A percentile compares a stretch with the other conserved stretches of the same genome.
Evolutionary conservation across 1,140 invertebrate genomes (phyloP).

Genomic region (Microplitis mediator): DNA sequence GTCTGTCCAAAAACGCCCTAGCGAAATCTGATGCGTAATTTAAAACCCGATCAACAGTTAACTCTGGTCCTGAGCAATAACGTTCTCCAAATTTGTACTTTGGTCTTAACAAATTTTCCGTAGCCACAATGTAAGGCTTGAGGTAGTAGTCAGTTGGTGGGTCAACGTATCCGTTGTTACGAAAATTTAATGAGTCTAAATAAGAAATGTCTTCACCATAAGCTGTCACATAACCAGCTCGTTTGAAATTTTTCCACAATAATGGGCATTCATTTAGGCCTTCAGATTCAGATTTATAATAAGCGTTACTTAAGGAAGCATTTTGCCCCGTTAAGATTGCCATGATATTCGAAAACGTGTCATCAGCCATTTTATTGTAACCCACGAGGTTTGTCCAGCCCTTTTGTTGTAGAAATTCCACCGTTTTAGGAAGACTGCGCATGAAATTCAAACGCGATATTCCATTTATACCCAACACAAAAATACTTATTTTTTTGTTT

Average conservation of each 20-base stretch:
- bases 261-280: slow-evolving; percentile 72
- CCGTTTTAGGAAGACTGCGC: slow-evolving; percentile 77
- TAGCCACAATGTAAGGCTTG: slow-evolving; percentile 74
- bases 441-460: slow-evolving; percentile 79
- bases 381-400: slow-evolving; percentile 66
- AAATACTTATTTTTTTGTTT: slow-evolving; percentile 65
- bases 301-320: slow-evolving; percentile 53
- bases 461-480: slow-evolving; percentile 82
- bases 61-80: slow-evolving; percentile 69
- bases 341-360: slow-evolving; percentile 84
- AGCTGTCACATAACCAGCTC: slow-evolving; percentile 76
- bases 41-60: slow-evolving; percentile 65
- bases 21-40: slow-evolving; percentile 68
- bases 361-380: slow-evolving; percentile 76
- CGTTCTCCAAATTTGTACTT: slow-evolving; percentile 65
- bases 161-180: slow-evolving; percentile 76
- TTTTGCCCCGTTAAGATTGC: slow-evolving; percentile 73
- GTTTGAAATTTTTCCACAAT: slow-evolving; percentile 78
- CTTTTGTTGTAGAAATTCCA: slow-evolving; percentile 68
- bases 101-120: slow-evolving; percentile 67
- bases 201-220: slow-evolving; percentile 78
- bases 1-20: slow-evolving; percentile 59
- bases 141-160: slow-evolving; percentile 84
- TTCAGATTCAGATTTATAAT: slow-evolving; percentile 60
- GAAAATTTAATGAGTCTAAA: slow-evolving; percentile 83